Evolutionary conservation across 2,113 vertebrate species (phyloP).

Genomic region (Leucoraja erinaceus): DNA sequence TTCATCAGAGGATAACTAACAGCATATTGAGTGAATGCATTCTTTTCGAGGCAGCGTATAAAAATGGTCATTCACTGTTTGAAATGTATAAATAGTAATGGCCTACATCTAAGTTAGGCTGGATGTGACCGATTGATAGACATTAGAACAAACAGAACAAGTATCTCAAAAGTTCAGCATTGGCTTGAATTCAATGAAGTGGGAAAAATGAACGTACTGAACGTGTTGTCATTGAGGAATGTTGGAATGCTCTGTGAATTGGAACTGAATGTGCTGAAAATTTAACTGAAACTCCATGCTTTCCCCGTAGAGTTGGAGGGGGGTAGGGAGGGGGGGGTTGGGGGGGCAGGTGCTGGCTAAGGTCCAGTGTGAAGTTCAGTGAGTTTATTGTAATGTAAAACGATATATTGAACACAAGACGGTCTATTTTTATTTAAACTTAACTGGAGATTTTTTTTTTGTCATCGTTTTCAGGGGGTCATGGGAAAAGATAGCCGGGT

Average conservation of each 20-base stretch:
- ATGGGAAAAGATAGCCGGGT: not conserved
- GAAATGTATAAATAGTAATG: conserved; percentile 11
- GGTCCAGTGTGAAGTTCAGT: not conserved
- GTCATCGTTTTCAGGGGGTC: not conserved
- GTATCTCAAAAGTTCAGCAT: conserved; percentile 2
- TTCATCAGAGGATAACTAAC: not conserved
- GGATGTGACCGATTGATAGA: not conserved
- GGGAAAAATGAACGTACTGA: not conserved
- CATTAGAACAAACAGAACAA: not conserved
- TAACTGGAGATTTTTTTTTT: not conserved
- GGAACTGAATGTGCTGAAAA: conserved; percentile 17
- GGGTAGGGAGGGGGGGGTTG: too few species aligned
- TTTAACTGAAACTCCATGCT: not conserved
- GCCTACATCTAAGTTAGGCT: not conserved
- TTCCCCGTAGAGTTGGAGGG: not conserved
- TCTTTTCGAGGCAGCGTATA: not conserved
- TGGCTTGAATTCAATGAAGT: not conserved
- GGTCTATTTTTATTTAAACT: not conserved
- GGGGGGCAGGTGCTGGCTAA: conserved; percentile 9
- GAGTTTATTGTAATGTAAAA: not conserved
- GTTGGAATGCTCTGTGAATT: conserved; percentile 25
- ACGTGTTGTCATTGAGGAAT: not conserved
- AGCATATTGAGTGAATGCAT: not conserved
- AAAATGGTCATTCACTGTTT: not conserved
- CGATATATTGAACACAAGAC: not conserved